Base-by-base conservation (phyloP, 2,797 vertebrate species). In the Enteromius unitaeniatus region DNA sequence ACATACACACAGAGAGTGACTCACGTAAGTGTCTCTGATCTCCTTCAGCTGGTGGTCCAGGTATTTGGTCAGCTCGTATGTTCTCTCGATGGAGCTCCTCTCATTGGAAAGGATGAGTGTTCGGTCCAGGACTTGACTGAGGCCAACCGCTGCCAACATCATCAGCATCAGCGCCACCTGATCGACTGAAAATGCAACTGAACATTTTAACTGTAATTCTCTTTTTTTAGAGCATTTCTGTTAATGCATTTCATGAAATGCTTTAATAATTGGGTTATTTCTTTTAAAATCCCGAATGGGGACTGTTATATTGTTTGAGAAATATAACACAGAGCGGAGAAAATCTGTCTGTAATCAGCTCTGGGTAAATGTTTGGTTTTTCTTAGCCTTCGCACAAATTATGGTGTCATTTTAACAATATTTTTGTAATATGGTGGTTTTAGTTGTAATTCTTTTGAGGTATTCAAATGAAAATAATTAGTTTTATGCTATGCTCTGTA, bases 11-110 rank as follows among this genome's bases (percentile, higher is more conserved):
- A 34, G 28, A 79, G 21, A 17, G 68, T 58, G 89, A 95, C 97
- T 98, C 93, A 99, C 97, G 40, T 99, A 99, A 89, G 97, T 96
- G 87, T 96, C 96, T 87, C 97, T 97, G 90, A 98, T 96, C 89
- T 96, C 96, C 87, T 97, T 97, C 82, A 99, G 96, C 91, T 99
- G 98, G 88, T 97, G 97, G 91, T 99, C 97, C 95, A 99, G 95
- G 93, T 98, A 99, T 88, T 97, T 97, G 88, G 98, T 99, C 89
- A 99, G 95, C 92, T 99, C 97, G 49, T 99, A 99, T 7, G 97
- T 99, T 91, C 98, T 97, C 90, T 99, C 97, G 90, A 99, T 98
- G 2, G 97, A 97, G 81, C 95, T 95, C 91, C 97, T 97, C 93
- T 97, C 97, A 81, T 95, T 97, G 87, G 96, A 96, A 93, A 96